Percentiles rank a stretch among this genome's conserved stretches.
Conservation (phyloP, 1,140 invertebrate genomes). For the Druon quercuslanigerum region DNA sequence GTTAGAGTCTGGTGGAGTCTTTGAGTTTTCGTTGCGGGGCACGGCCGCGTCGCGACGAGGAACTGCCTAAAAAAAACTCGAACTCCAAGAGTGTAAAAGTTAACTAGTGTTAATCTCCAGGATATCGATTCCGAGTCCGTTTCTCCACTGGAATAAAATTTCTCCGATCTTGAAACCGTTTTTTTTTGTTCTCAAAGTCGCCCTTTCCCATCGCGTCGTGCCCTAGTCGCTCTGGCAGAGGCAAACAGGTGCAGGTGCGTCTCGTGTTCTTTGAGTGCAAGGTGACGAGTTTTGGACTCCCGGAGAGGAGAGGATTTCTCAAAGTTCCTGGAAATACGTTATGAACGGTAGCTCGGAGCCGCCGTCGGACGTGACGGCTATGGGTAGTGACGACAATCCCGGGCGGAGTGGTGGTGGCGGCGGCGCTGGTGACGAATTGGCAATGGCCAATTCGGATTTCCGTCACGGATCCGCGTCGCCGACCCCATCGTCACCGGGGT, state of each 20-base stretch:
- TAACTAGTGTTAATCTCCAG: background rate
- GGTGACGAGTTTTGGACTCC: background rate
- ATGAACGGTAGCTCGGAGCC: slow-evolving; percentile 60
- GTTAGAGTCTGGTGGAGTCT: slow-evolving; percentile 44
- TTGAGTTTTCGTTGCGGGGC: no score
- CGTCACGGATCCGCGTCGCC: slow-evolving; percentile 41
- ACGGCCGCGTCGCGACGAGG: no score
- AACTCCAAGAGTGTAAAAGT: no score
- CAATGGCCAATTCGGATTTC: slow-evolving; percentile 39
- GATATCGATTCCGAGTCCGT: slow-evolving; percentile 4
- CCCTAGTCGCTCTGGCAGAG: slow-evolving; percentile 18
- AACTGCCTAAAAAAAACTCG: no score
- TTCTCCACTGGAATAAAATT: background rate
- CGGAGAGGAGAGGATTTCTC: background rate
- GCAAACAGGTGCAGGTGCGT: slow-evolving; percentile 33
- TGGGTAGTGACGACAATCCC: slow-evolving; percentile 54
- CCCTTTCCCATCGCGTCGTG: background rate
- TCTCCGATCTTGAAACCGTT: slow-evolving; percentile 7
- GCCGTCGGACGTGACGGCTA: slow-evolving; percentile 62
- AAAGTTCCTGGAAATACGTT: slow-evolving; percentile 16
- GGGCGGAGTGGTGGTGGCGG: slow-evolving; percentile 39
- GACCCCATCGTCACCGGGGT: slow-evolving; percentile 71
- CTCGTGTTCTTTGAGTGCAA: slow-evolving; percentile 21
- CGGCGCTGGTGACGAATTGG: slow-evolving; percentile 40
- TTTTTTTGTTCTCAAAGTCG: background rate